A percentile compares a stretch with the other conserved stretches of the same genome.
phyloP scores from a whole-genome alignment of 2,797 vertebrate species.

The Morus bassanus region DNA sequence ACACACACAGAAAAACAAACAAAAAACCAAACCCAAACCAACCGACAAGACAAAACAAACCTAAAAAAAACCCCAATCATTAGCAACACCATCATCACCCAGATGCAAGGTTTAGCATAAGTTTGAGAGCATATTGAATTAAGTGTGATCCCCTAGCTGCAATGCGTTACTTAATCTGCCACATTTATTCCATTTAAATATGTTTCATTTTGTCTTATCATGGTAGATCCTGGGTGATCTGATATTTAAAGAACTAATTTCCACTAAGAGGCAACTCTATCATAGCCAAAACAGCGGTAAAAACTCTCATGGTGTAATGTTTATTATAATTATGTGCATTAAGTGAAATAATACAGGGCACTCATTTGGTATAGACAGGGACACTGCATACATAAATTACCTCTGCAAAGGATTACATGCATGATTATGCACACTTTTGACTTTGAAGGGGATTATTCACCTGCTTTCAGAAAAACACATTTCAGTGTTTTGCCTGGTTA shows the following conservation, averaged over 20 bases:
- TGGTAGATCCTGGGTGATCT: neutral
- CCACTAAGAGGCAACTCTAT: neutral
- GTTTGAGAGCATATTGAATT: neutral
- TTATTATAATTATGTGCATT: neutral
- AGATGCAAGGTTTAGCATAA: neutral
- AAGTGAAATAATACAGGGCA: neutral
- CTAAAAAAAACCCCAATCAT: neutral
- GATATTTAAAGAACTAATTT: neutral
- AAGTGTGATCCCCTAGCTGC: neutral
- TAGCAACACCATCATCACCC: neutral
- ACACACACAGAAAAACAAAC: neutral
- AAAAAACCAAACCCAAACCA: neutral
- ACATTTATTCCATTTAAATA: neutral
- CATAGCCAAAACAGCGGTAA: neutral
- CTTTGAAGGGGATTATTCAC: neutral
- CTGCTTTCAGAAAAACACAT: neutral
- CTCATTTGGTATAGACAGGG: neutral
- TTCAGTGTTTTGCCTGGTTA: neutral
- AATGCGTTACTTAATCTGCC: neutral
- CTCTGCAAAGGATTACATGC: neutral
- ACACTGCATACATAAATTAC: neutral
- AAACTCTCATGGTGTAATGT: neutral
- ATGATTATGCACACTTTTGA: neutral
- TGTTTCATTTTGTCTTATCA: neutral
- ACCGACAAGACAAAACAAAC: neutral